Evolutionary conservation across 2,888 invertebrate species (phyloP).

Genomic region (Lampropteryx suffumata): DNA sequence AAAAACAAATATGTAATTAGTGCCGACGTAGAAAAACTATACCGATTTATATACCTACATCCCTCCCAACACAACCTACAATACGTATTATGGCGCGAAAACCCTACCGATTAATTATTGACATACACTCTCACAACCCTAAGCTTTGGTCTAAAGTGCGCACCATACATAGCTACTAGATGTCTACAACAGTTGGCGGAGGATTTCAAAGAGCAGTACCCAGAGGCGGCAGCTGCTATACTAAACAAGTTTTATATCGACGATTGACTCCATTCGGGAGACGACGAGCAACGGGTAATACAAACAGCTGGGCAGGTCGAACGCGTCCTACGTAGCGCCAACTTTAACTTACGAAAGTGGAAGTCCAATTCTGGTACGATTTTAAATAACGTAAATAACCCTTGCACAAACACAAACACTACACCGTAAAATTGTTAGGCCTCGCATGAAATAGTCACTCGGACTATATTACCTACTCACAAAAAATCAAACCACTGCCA

Average conservation of each 20-base stretch:
- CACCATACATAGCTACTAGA: too few species aligned
- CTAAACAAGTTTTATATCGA: not conserved
- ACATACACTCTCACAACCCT: conserved; percentile 7
- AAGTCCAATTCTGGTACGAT: not conserved
- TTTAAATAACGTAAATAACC: not conserved
- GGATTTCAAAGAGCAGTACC: too few species aligned
- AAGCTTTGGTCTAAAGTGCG: too few species aligned
- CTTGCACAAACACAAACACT: not conserved
- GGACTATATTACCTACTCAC: conserved; percentile 1
- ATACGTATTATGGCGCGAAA: not conserved
- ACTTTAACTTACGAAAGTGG: not conserved
- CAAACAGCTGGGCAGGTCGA: not conserved
- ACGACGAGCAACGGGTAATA: not conserved
- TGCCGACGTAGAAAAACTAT: too few species aligned
- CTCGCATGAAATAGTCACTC: too few species aligned
- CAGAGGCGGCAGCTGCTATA: not conserved
- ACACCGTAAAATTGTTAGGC: not conserved
- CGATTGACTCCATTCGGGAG: not conserved
- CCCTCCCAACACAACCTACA: not conserved
- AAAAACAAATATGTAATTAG: conserved; percentile 2
- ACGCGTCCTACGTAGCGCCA: not conserved
- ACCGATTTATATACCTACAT: conserved; percentile 1
- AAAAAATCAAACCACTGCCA: not conserved
- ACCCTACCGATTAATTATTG: not conserved
- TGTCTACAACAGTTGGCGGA: too few species aligned